Evolutionary conservation across 2,888 invertebrate genomes (phyloP), one percentile per base, ranked within the genome.

Genomic region (Ceriagrion tenellum): DNA sequence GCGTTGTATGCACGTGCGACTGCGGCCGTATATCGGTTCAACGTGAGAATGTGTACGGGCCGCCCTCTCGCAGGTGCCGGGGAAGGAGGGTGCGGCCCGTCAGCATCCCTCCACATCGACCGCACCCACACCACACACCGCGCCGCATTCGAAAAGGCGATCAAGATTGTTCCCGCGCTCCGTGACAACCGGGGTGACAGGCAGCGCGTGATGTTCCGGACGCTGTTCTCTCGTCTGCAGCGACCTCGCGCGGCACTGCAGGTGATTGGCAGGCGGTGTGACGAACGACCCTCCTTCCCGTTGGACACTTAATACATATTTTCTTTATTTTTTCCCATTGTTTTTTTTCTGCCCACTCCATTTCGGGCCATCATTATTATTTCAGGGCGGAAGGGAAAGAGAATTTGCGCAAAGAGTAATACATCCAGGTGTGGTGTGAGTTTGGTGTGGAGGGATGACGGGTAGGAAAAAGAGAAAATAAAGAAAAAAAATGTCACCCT

Each of bases 51-150:
- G 40, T 12, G 30, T 40, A 16, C 20, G 59, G 35, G 56, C 90
- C 90, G 30, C 88, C 90, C 90, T 30, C 59, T n/a, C 56, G 90
- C 90, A 90, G 90, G 90, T 90, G 90, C 90, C 56, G 47, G 8
- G 47, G 47, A 8, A 47, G 8, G 8, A 8, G 47, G 47, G 47
- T 47, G 47, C 47, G 47, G 47, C 8, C 47, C 47, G 47, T 47
- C 47, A 55, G 56, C 47, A 47, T 47, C 47, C 47, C 47, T 47
- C 47, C n/a, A n/a, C n/a, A n/a, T n/a, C n/a, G n/a, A n/a, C n/a
- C n/a, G n/a, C 12, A 16, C 59, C 20, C 16, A 16, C 59, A 59
- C 23, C 8, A 30, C 55, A 23, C 91, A 20, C 59, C 20, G 13
- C 35, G 59, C 40, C 91, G 20, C 69, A 40, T 91, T 91, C 63